Conservation (phyloP, 2,797 vertebrate genomes). For the Graptemys geographica region DNA sequence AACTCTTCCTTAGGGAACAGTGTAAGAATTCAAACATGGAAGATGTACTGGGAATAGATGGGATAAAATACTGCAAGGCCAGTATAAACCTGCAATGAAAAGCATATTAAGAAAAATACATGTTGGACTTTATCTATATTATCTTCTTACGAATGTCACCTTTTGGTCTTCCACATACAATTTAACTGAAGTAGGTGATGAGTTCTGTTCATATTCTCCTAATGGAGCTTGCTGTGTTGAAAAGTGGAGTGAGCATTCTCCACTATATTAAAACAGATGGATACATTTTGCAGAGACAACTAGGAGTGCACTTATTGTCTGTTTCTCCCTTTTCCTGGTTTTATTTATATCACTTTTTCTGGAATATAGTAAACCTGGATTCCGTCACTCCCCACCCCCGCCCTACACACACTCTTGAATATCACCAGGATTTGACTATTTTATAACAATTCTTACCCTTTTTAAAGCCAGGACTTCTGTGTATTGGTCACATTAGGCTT, state of each 20-base stretch:
- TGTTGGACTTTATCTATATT: background rate
- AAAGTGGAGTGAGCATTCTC: background rate
- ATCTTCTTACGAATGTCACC: background rate
- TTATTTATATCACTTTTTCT: background rate
- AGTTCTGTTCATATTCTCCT: background rate
- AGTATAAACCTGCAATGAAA: background rate
- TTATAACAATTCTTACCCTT: background rate
- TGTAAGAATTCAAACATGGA: constrained; percentile 7
- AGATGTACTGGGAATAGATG: background rate
- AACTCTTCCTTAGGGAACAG: constrained; percentile 12
- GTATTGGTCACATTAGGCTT: background rate
- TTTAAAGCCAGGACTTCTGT: background rate
- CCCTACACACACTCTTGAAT: too few species aligned
- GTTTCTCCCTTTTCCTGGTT: background rate
- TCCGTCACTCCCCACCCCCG: background rate
- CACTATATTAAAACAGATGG: background rate
- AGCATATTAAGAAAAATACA: constrained; percentile 40
- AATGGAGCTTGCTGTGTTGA: background rate
- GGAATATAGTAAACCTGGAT: background rate
- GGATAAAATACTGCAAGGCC: background rate
- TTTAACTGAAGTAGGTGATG: background rate
- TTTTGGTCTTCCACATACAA: background rate
- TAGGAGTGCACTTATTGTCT: background rate
- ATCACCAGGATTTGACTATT: background rate
- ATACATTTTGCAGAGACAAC: background rate